phyloP scores from a whole-genome alignment of 2,888 invertebrate genomes.

The Platycheirus albimanus region DNA sequence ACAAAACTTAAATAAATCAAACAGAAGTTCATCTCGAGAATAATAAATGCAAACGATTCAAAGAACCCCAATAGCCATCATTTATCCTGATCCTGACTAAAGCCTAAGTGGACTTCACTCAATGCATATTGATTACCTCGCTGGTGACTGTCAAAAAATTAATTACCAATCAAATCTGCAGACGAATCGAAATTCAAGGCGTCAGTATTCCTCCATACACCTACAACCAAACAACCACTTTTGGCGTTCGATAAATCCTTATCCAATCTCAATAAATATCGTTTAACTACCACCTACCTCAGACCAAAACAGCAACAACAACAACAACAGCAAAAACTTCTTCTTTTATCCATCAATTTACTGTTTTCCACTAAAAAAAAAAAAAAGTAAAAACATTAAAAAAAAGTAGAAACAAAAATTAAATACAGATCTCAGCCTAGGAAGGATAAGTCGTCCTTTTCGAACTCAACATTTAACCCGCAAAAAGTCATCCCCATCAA shows the following conservation, averaged over 20 bases:
- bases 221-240: slow-evolving; percentile 35
- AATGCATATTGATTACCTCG: slow-evolving; percentile 69
- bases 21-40: too few species aligned
- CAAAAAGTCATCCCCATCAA: slow-evolving; percentile 35
- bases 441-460: slow-evolving; percentile 32
- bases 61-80: slow-evolving; percentile 11
- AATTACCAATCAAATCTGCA: slow-evolving; percentile 67
- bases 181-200: slow-evolving; percentile 45
- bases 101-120: background rate
- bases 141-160: slow-evolving; percentile 69
- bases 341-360: background rate
- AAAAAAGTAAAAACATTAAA: slow-evolving; percentile 37
- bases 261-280: slow-evolving; percentile 72
- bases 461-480: slow-evolving; percentile 54
- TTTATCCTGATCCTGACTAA: background rate
- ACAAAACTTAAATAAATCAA: too few species aligned
- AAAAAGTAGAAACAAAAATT: slow-evolving; percentile 57
- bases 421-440: slow-evolving; percentile 41
- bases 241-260: slow-evolving; percentile 53
- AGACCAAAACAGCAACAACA: too few species aligned
- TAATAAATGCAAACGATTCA: too few species aligned
- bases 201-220: slow-evolving; percentile 33
- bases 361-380: slow-evolving; percentile 27
- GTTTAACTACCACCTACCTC: slow-evolving; percentile 55
- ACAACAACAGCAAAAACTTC: background rate